Evolutionary conservation across 2,888 invertebrate genomes (phyloP), one percentile per base, ranked within the genome.

Genomic region (Folsomia candida): DNA sequence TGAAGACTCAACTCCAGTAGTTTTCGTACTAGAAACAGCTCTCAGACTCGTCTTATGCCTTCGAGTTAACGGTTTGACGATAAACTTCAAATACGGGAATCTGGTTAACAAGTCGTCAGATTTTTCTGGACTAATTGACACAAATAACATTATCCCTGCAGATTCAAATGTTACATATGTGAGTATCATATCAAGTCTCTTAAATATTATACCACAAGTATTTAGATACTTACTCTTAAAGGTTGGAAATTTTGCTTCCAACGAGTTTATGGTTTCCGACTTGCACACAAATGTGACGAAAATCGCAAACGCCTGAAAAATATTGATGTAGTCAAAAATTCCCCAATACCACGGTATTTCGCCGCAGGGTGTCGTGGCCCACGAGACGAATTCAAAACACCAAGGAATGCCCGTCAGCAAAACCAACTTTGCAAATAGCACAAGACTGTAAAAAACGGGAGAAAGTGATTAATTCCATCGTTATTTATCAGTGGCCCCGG

Each of bases 261-360:
- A 61, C 0, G 76, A 73, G 57, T 72, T 71, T 6, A 73, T 67
- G 9, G 76, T 77, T 25, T 80, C 78, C 25, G 58, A 71, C 59
- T 80, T 80, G 51, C 78, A 72, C 1, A 79, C 79, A 71, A 79
- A 80, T 57, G 78, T 79, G 6, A 72, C 67, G 54, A 79, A 80
- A 25, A 79, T 80, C 2, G 76, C 76, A 59, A 79, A 62, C 1
- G 78, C 73, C 66, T 80, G 80, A 54, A 77, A 70, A 61, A 78
- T 74, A 51, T 78, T 76, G 3, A 80, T 59, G 58, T 77, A 51
- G 64, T 79, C 78, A 20, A 72, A 57, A 1, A 80, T 66, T 14
- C 70, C 37, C 78, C 78, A 79, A 24, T 72, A 78, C 68, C 76
- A 76, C 1, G 73, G 59, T 1, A 71, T 59, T 22, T 37, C 29